phyloP scores from a whole-genome alignment of 1,140 invertebrate genomes.

The Phenacoccus solenopsis region DNA sequence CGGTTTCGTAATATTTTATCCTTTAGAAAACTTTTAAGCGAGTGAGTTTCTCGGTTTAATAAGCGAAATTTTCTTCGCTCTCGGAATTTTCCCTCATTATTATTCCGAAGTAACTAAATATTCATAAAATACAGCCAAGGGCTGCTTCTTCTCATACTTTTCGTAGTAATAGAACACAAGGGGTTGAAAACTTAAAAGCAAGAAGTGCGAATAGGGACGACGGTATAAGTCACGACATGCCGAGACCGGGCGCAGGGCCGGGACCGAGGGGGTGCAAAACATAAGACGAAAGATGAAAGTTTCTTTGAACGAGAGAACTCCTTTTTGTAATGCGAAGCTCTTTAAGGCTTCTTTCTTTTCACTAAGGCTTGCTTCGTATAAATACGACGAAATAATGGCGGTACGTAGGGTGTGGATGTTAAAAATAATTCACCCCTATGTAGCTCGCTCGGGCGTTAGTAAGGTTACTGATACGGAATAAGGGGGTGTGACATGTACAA shows the following conservation, averaged over 20 bases:
- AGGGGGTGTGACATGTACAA: not conserved
- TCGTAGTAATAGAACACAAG: not conserved
- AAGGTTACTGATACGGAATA: not conserved
- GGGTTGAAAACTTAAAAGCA: not conserved
- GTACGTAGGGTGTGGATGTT: not conserved
- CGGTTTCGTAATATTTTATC: not conserved
- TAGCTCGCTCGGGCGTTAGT: not conserved
- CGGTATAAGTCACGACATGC: not conserved
- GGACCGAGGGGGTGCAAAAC: not conserved
- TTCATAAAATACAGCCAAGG: conserved; percentile 1
- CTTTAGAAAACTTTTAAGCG: not conserved
- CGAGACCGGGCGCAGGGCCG: not conserved
- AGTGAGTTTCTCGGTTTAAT: not conserved
- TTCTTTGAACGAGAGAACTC: not conserved
- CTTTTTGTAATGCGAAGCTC: conserved; percentile 1
- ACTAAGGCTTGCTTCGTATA: not conserved
- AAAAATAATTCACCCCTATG: not conserved
- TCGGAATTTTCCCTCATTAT: not conserved
- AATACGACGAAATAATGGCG: conserved; percentile 1
- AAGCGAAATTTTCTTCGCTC: not conserved
- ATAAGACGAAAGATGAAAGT: conserved; percentile 2
- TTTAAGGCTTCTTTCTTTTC: conserved; percentile 2
- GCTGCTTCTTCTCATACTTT: conserved; percentile 1
- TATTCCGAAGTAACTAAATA: not conserved
- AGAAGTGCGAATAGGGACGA: conserved; percentile 1